Percentiles rank a stretch among this genome's conserved stretches.
phyloP scores from a whole-genome alignment of 2,113 vertebrate genomes.

The Brienomyrus brachyistius region DNA sequence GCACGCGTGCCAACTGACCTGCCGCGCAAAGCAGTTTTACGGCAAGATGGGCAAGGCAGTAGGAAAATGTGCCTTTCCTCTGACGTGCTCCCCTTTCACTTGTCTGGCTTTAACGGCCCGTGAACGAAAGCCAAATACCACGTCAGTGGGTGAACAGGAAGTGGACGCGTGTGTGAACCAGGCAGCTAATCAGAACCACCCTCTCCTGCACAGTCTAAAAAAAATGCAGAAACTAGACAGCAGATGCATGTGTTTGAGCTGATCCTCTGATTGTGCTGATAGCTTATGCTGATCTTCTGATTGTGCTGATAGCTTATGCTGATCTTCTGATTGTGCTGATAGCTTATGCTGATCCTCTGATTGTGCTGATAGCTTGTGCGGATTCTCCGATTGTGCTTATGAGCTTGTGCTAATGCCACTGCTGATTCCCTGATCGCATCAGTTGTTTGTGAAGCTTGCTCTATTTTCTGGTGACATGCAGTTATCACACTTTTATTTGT shows the following conservation, averaged over 20 bases:
- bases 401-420: no score
- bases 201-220: background rate
- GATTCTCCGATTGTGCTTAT: no score
- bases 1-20: background rate
- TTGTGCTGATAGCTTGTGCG: no score
- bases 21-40: background rate
- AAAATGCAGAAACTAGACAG: background rate
- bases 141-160: slow-evolving; percentile 35
- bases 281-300: background rate
- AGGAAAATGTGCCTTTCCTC: background rate
- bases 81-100: background rate
- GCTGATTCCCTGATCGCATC: no score
- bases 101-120: background rate
- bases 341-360: background rate
- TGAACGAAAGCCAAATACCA: slow-evolving; percentile 26
- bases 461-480: background rate
- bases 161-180: slow-evolving; percentile 39
- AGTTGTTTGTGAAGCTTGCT: no score
- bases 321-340: background rate
- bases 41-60: background rate
- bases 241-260: background rate
- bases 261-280: background rate
- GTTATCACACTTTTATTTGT: background rate
- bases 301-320: background rate
- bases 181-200: slow-evolving; percentile 12